Base-by-base conservation (phyloP, 2,797 vertebrate genomes). In the Muscicapa striata region DNA sequence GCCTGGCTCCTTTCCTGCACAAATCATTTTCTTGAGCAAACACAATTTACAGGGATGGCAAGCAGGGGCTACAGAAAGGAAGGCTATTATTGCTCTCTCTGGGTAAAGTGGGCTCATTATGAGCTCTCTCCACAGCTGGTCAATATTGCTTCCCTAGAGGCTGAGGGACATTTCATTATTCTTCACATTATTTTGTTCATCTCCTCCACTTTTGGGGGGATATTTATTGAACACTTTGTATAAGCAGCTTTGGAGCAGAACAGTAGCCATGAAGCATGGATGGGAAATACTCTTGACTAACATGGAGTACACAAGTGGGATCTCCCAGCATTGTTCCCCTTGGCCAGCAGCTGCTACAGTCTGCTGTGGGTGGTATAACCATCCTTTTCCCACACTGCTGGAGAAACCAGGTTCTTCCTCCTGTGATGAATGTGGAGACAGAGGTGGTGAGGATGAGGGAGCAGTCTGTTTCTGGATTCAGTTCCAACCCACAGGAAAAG, bases 1-100 rank as follows among this genome's bases (percentile, higher is more conserved):
- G 89, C 58, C 89, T 92, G 81, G 22, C 51, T 96, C 63, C 84
- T 86, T 84, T 84, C 85, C 89, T 83, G 76, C 36, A 54, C 63
- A 90, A 94, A 94, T 91, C 18, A 74, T 95, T 95, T 91, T 88
- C 93, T 79, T 94, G 76, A 95, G 69, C 95, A 95, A 96, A 95
- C 81, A 95, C 69, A 94, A 55, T 90, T 96, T 89, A 84, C 16
- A 1, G 73, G 46, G 52, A 84, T 69, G 67, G 61, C 0, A 26
- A 48, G 27, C 21, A 24, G 46, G n/a, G 64, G 72, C 75, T 80
- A 81, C 2, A 5, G 87, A 90, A 94, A 66, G 59, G 48, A 85
- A 86, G 89, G 63, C 57, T 89, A 90, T 96, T 96, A 87, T 77
- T 87, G 93, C 69, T 95, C 64, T 93, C 78, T 87, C 75, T 84